Conservation (phyloP, 2,797 vertebrate genomes). For the Cryptoprocta ferox region DNA sequence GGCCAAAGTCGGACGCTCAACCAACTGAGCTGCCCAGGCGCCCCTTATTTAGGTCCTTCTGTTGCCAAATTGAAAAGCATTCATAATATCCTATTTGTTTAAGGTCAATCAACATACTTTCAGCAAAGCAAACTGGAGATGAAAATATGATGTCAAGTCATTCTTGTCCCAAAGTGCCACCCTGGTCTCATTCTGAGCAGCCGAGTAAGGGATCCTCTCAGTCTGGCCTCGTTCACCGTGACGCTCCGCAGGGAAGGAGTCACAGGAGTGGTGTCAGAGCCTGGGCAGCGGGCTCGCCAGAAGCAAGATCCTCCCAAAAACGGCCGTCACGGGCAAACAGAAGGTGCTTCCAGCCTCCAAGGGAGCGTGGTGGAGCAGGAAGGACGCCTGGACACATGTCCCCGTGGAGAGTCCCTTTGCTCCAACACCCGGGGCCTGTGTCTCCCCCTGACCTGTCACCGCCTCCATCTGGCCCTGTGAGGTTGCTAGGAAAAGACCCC, state of each 20-base stretch:
- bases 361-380: rapidly evolving
- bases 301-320: background rate
- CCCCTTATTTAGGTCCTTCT: background rate
- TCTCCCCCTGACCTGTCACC: background rate
- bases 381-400: background rate
- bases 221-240: background rate
- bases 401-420: background rate
- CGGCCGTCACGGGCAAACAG: rapidly evolving
- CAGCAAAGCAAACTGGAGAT: background rate
- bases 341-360: background rate
- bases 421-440: background rate
- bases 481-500: background rate
- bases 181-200: background rate
- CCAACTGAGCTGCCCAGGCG: too few relatives aligned
- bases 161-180: background rate
- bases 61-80: background rate
- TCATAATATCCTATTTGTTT: background rate
- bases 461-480: background rate
- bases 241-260: rapidly evolving
- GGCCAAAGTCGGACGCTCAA: too few relatives aligned
- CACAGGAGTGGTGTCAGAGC: background rate
- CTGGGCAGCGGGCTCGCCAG: rapidly evolving
- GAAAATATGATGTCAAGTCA: background rate
- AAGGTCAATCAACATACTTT: background rate
- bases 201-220: rapidly evolving